Evolutionary conservation across 2,888 invertebrate species (phyloP), one percentile per base, ranked within the genome.

Genomic region (Harpagoxenus sublaevis): DNA sequence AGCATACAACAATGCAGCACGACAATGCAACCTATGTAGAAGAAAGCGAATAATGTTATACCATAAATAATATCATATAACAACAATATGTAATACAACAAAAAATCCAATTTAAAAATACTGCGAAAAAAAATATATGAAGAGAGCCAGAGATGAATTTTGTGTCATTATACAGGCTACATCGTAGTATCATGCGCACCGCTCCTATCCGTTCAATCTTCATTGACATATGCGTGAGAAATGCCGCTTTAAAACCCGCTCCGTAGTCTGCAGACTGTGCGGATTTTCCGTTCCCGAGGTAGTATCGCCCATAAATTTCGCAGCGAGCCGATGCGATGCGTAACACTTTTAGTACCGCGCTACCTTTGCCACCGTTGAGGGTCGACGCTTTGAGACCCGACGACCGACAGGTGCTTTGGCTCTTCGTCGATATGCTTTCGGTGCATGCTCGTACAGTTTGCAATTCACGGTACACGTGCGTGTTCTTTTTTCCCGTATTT

Each of bases 291-390:
- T 83, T 66, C 82, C 39, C 62, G 57, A 23, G 23, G 42, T 28
- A 63, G 81, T 86, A 88, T 84, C 86, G 87, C 23, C 84, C 84
- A 91, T 90, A 88, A 90, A 90, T 90, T 90, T 88, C 73, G 71
- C 84, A 71, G 83, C 85, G 74, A 79, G 60, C 70, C 48, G 89
- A 82, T 78, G 84, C 87, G 89, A 87, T 86, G 83, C 75, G 84
- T 82, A 84, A 88, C 89, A 89, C 85, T 88, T 91, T 90, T 75
- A 86, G 83, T 53, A 48, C 57, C 84, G 85, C 71, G 82, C 88
- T 90, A 90, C 53, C 83, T 84, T 79, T 66, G 42, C 53, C 15
- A 18, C 23, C 42, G 57, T 31, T 23, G 35, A n/a, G n/a, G 15
- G 39, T 78, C 55, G 66, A n/a, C 39, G 81, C 66, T 31, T 81